A percentile compares a stretch with the other conserved stretches of the same genome.
Conservation (phyloP, 2,888 invertebrate species). For the Gymnosoma rotundatum region DNA sequence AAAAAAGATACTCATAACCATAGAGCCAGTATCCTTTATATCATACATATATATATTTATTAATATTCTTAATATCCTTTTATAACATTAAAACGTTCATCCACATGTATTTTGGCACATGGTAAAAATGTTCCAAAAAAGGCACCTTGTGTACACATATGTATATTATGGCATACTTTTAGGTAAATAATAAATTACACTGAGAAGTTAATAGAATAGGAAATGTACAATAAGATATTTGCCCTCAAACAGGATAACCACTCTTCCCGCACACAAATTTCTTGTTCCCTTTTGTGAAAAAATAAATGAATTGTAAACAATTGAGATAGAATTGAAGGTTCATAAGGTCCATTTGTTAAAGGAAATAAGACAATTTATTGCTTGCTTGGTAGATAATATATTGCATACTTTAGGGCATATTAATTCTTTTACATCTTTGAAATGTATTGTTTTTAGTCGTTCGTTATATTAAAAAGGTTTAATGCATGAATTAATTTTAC, state of each 20-base stretch:
- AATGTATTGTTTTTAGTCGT: too few species aligned
- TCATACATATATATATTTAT: constrained; percentile 24
- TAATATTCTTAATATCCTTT: constrained; percentile 2
- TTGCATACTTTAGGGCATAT: too few species aligned
- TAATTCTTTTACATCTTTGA: too few species aligned
- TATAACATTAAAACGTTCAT: constrained; percentile 1
- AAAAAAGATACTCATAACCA: background rate
- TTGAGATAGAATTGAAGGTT: constrained; percentile 2
- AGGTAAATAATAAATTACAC: constrained; percentile 50
- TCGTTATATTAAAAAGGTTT: too few species aligned
- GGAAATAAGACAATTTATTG: background rate
- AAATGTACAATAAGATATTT: constrained; percentile 12
- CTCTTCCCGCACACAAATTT: background rate
- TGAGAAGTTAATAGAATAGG: constrained; percentile 28
- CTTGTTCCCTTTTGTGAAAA: background rate
- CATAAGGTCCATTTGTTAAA: background rate
- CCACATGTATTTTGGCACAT: constrained; percentile 23
- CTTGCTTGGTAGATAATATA: background rate
- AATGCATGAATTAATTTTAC: too few species aligned
- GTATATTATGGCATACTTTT: constrained; percentile 35
- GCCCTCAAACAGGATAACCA: background rate
- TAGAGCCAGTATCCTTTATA: constrained; percentile 34
- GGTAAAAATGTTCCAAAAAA: constrained; percentile 16
- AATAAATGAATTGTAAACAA: constrained; percentile 11
- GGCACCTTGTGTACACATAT: constrained; percentile 14